Conservation (phyloP, 2,113 vertebrate species). For the Physeter macrocephalus region DNA sequence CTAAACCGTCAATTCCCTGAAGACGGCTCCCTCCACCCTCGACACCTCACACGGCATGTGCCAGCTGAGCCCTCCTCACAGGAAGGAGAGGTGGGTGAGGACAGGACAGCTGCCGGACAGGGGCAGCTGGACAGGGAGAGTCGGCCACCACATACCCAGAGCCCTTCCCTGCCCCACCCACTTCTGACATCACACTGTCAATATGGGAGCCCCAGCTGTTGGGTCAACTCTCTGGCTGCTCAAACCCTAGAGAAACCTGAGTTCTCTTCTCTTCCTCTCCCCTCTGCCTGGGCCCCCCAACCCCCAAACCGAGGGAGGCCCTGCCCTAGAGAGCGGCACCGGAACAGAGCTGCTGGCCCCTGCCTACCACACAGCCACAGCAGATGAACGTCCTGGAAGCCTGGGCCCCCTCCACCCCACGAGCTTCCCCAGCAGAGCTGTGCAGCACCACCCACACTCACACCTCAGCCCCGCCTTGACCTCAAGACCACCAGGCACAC, state of each 20-base stretch:
- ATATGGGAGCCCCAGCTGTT: neutral
- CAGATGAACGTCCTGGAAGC: neutral
- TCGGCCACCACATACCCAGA: neutral
- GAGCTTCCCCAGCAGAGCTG: neutral
- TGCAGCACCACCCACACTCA: fast-evolving
- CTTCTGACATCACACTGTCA: neutral
- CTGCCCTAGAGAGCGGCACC: neutral
- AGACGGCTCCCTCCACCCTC: fast-evolving
- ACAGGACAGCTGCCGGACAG: fast-evolving
- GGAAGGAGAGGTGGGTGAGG: neutral
- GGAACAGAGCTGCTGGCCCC: neutral
- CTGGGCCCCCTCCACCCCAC: neutral
- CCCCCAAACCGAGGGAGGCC: neutral
- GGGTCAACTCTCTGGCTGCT: neutral
- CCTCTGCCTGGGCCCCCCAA: too few relatives aligned
- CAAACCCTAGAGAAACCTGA: neutral
- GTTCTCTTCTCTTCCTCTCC: neutral
- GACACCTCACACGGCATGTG: fast-evolving
- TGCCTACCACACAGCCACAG: too few relatives aligned
- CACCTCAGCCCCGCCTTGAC: fast-evolving
- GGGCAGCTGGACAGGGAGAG: neutral
- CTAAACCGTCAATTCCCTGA: fast-evolving
- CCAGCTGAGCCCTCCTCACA: fast-evolving
- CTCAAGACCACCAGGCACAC: fast-evolving
- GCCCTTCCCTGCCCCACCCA: too few relatives aligned